phyloP scores from a whole-genome alignment of 2,888 invertebrate species.

The Oscheius myriophilus region DNA sequence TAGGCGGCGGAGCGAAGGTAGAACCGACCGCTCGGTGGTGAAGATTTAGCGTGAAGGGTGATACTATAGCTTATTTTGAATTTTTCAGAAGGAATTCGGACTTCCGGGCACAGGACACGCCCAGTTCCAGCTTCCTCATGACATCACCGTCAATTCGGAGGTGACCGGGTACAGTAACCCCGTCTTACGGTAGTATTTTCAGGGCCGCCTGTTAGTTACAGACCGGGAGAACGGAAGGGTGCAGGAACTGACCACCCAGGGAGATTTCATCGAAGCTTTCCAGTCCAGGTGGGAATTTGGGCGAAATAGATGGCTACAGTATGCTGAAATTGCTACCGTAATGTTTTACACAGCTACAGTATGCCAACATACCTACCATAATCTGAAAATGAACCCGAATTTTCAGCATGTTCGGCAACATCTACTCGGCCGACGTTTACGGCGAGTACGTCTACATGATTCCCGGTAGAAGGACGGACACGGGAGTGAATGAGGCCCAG shows the following conservation, averaged over 20 bases:
- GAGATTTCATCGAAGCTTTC: constrained; percentile 42
- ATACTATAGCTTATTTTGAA: too few relatives aligned
- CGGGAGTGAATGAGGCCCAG: constrained; percentile 16
- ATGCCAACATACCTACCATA: too few relatives aligned
- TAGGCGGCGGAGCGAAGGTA: too few relatives aligned
- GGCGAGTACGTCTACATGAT: constrained; percentile 57
- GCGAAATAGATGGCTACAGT: background rate
- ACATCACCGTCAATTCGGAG: constrained; percentile 71
- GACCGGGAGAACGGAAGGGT: constrained; percentile 75
- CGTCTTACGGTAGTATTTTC: background rate
- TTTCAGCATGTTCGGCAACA: constrained; percentile 52
- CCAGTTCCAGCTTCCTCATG: constrained; percentile 73
- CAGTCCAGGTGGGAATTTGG: constrained; percentile 37
- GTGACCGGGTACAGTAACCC: background rate
- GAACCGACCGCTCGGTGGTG: too few relatives aligned
- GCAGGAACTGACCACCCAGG: constrained; percentile 64
- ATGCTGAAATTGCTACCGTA: background rate
- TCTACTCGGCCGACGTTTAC: constrained; percentile 47
- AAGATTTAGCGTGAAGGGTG: too few relatives aligned
- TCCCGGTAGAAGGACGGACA: constrained; percentile 39
- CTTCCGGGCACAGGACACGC: constrained; percentile 55
- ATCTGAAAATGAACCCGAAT: background rate
- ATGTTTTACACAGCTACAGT: too few relatives aligned
- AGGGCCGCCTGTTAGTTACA: constrained; percentile 73
- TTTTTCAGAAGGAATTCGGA: constrained; percentile 44